Evolutionary conservation across 1,140 invertebrate genomes (phyloP).

Genomic region (Bemisia tabaci): DNA sequence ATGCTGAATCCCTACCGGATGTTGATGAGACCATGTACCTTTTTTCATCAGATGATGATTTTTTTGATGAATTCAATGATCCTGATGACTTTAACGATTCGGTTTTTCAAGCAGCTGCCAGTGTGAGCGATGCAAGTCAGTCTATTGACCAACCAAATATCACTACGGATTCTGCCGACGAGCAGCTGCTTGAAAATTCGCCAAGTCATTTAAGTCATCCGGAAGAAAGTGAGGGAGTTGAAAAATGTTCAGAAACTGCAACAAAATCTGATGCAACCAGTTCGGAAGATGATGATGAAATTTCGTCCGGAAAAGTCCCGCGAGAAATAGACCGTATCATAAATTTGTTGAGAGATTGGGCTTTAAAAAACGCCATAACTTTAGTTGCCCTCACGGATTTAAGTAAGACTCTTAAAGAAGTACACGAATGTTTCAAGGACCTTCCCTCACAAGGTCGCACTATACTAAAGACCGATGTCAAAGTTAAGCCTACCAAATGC

Average conservation of each 20-base stretch:
- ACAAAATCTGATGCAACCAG: neutral
- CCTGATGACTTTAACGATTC: neutral
- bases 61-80: neutral
- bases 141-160: neutral
- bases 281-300: neutral
- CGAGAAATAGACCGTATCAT: neutral
- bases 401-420: neutral
- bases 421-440: neutral
- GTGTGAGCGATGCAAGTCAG: neutral
- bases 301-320: neutral
- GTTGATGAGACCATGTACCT: neutral
- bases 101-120: neutral
- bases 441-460: constrained; percentile 7
- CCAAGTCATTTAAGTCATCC: neutral
- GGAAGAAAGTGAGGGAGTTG: neutral
- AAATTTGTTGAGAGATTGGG: constrained; percentile 7
- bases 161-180: neutral
- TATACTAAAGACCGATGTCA: constrained; percentile 4
- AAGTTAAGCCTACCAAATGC: neutral
- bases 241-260: neutral
- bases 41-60: neutral
- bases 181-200: no score
- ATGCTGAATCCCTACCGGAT: neutral
- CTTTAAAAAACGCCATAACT: constrained; percentile 4
- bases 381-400: constrained; percentile 5